phyloP scores from a whole-genome alignment of 2,888 invertebrate species.

The Perizoma affinitatum region DNA sequence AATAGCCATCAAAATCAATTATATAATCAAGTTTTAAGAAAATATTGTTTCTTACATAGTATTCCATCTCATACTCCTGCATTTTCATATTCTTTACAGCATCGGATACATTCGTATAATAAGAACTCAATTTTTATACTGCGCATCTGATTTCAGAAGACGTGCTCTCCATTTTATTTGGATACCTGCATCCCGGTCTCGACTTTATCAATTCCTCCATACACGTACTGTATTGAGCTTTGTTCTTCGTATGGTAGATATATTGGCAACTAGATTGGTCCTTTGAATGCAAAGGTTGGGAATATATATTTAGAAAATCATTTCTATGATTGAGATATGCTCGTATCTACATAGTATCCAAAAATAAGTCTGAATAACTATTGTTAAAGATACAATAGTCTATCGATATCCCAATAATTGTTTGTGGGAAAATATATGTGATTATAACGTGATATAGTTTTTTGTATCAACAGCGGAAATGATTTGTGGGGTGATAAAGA shows the following conservation, averaged over 20 bases:
- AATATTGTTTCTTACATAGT: background rate
- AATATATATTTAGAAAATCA: no score
- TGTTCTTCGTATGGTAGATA: constrained; percentile 13
- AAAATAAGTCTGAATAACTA: no score
- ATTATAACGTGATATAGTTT: no score
- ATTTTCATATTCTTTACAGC: constrained; percentile 13
- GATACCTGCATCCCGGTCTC: constrained; percentile 32
- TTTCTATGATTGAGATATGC: no score
- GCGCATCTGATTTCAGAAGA: constrained; percentile 31
- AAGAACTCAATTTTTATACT: constrained; percentile 26
- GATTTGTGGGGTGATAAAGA: no score
- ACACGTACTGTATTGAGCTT: constrained; percentile 26
- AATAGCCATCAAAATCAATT: no score
- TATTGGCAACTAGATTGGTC: constrained; percentile 19
- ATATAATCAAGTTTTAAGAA: no score
- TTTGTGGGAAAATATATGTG: no score
- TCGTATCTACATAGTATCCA: no score
- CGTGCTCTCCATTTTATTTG: constrained; percentile 36
- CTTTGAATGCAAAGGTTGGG: constrained; percentile 8
- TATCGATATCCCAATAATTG: no score
- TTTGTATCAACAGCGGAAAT: no score
- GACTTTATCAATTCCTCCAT: constrained; percentile 34
- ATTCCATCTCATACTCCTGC: constrained; percentile 1
- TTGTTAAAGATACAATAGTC: no score
- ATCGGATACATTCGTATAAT: constrained; percentile 25